Evolutionary conservation across 2,113 vertebrate genomes (phyloP), one percentile per base, ranked within the genome.

Genomic region (Salminus brasiliensis): DNA sequence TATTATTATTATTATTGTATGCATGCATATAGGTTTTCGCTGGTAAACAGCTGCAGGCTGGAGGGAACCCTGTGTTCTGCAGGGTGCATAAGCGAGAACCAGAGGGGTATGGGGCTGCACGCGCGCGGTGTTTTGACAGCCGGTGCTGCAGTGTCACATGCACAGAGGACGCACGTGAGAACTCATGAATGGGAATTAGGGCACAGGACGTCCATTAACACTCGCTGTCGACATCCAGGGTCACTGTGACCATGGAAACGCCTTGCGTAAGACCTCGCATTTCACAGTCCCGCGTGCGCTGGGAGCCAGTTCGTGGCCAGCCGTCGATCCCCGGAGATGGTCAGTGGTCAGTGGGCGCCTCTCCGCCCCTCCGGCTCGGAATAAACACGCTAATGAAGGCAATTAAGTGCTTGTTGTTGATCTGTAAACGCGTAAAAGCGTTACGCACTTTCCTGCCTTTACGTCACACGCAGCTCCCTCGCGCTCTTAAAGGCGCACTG

Each of bases 391-490:
- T 30, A 70, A 72, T 52, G 77, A 23, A 39, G 34, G 15, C 27
- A 3, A 27, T 1, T 4, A 63, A 32, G 6, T 1, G 23, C 49
- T 2, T 10, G 11, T 13, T 27, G 29, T 27, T 66, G 13, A 12
- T 23, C 36, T 41, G 74, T 72, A 77, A 66, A 77, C 80, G n/a
- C n/a, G n/a, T n/a, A n/a, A 81, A 34, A 10, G 34, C 43, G 34
- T 55, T 30, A 21, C 32, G 52, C 8, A 49, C 75, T 21, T 45
- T 55, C 12, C n/a, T 77, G 72, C 81, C 80, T 82, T 91, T 89
- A 92, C 87, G 90, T 92, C 91, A 89, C 83, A 68, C 85, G 79
- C 73, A 52, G 87, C n/a, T n/a, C n/a, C n/a, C n/a, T n/a, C n/a
- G n/a, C 74, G 73, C 47, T 66, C 85, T 92, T 92, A 92, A 92